Evolutionary conservation across 2,888 invertebrate genomes (phyloP).

Genomic region (Drosophila stalkeri): DNA sequence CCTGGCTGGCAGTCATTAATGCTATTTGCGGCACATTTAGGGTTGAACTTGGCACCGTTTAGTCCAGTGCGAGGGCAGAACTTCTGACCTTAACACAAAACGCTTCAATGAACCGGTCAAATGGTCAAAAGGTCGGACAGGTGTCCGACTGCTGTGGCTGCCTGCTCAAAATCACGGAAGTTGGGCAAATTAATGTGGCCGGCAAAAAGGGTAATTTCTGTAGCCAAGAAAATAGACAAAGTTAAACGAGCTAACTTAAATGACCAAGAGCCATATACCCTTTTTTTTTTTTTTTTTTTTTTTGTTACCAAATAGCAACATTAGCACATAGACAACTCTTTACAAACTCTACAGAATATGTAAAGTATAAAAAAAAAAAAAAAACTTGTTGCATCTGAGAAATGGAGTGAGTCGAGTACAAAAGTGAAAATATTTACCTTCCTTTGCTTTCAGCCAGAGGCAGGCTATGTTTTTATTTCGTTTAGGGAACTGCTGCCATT

Average conservation of each 20-base stretch:
- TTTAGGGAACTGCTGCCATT: conserved; percentile 56
- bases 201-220: conserved; percentile 76
- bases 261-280: conserved; percentile 19
- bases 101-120: conserved; percentile 76
- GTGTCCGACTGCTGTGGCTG: conserved; percentile 15
- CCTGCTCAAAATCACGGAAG: conserved; percentile 61
- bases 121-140: conserved; percentile 58
- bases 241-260: conserved; percentile 2
- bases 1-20: conserved; percentile 64
- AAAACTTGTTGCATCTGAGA: conserved; percentile 73
- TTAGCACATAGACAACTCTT: conserved; percentile 1
- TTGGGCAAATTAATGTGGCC: conserved; percentile 74
- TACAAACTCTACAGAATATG: background rate
- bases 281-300: background rate
- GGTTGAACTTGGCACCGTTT: conserved; percentile 44
- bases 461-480: conserved; percentile 23
- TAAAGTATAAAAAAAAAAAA: conserved; percentile 12
- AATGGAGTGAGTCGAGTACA: conserved; percentile 72
- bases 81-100: conserved; percentile 49
- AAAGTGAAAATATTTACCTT: conserved; percentile 43
- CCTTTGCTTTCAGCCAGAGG: background rate
- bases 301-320: background rate
- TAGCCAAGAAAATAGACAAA: conserved; percentile 50
- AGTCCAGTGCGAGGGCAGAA: background rate
- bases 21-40: conserved; percentile 69